phyloP scores from a whole-genome alignment of 92 coral and sea anemone species.

The Paragorgia papillata region DNA sequence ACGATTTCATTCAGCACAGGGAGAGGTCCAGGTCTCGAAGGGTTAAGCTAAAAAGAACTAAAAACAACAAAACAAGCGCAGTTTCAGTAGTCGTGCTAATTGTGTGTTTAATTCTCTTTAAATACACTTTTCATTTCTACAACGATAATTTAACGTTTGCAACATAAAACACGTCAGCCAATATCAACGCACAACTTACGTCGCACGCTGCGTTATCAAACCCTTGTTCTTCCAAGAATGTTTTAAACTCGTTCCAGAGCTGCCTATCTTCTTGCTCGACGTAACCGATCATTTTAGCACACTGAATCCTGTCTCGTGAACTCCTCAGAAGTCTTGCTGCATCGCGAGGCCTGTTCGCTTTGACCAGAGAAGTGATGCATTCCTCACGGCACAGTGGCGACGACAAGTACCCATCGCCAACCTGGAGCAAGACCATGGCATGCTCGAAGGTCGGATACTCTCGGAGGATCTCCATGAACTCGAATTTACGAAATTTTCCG shows the following conservation, averaged over 20 bases:
- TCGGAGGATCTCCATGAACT: constrained; percentile 27
- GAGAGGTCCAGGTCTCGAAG: no score
- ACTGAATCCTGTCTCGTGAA: constrained; percentile 13
- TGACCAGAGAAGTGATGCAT: constrained; percentile 17
- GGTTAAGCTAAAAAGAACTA: no score
- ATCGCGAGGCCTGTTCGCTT: background rate
- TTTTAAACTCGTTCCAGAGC: constrained; percentile 6
- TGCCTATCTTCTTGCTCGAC: background rate
- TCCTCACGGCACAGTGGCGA: constrained; percentile 28
- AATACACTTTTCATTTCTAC: background rate
- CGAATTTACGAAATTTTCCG: constrained; percentile 22
- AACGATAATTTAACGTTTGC: background rate
- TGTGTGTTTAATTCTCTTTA: background rate
- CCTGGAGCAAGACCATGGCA: constrained; percentile 11
- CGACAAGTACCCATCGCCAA: constrained; percentile 28
- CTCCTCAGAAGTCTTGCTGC: constrained; percentile 2
- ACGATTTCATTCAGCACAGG: no score
- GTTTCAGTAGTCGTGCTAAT: no score
- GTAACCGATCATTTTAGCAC: constrained; percentile 5
- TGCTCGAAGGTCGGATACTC: constrained; percentile 17
- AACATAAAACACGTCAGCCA: constrained; percentile 17
- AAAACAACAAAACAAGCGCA: no score
- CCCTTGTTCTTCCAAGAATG: background rate
- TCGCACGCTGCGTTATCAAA: constrained; percentile 4
- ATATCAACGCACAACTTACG: background rate